Base-by-base conservation (phyloP, 1,140 invertebrate species). In the Ylistrum balloti region DNA sequence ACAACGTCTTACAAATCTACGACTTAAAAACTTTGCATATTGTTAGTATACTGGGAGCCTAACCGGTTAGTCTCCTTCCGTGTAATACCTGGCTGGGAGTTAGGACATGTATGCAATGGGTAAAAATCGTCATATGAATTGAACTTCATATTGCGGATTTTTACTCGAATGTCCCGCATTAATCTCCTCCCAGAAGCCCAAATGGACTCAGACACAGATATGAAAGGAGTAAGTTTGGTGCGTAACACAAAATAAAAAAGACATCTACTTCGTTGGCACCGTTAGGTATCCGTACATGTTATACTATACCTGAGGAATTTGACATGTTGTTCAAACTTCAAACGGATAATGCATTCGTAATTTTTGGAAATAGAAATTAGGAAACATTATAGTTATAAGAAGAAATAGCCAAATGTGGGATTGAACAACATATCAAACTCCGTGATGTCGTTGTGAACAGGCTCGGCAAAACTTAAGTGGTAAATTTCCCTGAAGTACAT, bases 221-320 rank as follows among this genome's bases (percentile, higher is more conserved):
- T 86, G 86, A 11, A 86, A 86, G 86, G 86, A 86, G 86, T 17
- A 20, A 34, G 33, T 20, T 86, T 10, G 28, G 33, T 33, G 28
- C 35, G 86, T 86, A 33, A 33, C 33, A 86, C 33, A 32, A 85
- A 85, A n/a, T n/a, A n/a, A 85, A 32, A 85, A 85, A 85, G 85
- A 85, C 85, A 85, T 85, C 17, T 86, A 86, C 86, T 86, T 86
- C 20, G 86, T 86, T 86, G 86, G 33, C 86, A 86, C 86, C 86
- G 86, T 33, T 86, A 86, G 86, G 86, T 86, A 86, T 86, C 86
- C 86, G 86, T 86, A 86, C 86, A 86, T 86, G 86, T 86, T 86
- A 86, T 86, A 86, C 86, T 86, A 33, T 86, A 86, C 86, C 86
- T 86, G 86, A 28, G n/a, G 33, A 86, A 86, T 33, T 86, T 32